Evolutionary conservation across 2,888 invertebrate species (phyloP).

Genomic region (Polyommatus icarus): DNA sequence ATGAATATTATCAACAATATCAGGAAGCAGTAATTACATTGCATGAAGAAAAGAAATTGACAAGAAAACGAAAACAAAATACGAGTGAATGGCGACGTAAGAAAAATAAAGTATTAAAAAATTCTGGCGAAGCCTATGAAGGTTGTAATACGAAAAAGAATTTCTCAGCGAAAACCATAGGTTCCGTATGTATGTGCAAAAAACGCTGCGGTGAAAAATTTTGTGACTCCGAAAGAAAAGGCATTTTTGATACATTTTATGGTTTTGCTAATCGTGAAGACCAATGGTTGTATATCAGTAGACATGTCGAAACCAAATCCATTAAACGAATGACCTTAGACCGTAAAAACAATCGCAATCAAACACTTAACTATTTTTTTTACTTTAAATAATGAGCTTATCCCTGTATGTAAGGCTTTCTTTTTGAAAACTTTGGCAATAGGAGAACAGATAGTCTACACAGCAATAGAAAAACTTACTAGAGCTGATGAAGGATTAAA

Average conservation of each 20-base stretch:
- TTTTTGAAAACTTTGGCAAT: slow-evolving; percentile 38
- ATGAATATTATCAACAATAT: too few species aligned
- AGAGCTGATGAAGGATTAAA: neutral
- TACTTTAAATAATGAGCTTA: slow-evolving; percentile 11
- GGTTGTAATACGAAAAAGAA: slow-evolving; percentile 32
- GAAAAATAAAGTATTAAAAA: slow-evolving; percentile 36
- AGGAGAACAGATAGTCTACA: slow-evolving; percentile 32
- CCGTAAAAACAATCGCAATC: slow-evolving; percentile 37
- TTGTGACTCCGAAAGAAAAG: neutral
- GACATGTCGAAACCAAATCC: slow-evolving; percentile 27
- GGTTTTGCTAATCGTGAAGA: slow-evolving; percentile 37
- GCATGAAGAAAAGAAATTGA: neutral
- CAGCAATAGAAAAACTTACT: slow-evolving; percentile 25
- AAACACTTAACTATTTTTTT: slow-evolving; percentile 38
- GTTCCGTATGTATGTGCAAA: slow-evolving; percentile 33
- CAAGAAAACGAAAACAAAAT: slow-evolving; percentile 33
- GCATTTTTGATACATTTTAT: slow-evolving; percentile 33
- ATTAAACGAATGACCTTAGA: slow-evolving; percentile 36
- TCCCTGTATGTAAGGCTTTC: slow-evolving; percentile 36
- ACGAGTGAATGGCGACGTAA: slow-evolving; percentile 33
- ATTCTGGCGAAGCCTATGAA: slow-evolving; percentile 36
- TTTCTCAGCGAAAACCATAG: slow-evolving; percentile 27
- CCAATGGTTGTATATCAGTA: slow-evolving; percentile 39
- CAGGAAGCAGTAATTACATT: neutral
- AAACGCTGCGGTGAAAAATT: slow-evolving; percentile 32